Percentiles rank a stretch among this genome's conserved stretches.
These are phyloP conservation scores for Artibeus lituratus DNA, from an alignment of 2,797 vertebrate species.

Conservation along the genomic window DNA sequence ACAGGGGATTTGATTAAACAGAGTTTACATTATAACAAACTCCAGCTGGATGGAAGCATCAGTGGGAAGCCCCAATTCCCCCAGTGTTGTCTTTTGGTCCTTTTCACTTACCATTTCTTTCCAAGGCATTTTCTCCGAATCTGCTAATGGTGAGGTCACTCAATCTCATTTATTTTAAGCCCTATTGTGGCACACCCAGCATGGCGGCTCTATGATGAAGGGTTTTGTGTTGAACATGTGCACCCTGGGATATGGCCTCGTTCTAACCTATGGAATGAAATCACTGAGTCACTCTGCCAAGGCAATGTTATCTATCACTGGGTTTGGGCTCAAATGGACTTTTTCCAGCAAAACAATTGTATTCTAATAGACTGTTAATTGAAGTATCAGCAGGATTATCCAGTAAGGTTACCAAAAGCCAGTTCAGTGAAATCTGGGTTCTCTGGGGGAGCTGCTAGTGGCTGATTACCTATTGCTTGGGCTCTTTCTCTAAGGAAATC, in stretches of 20 bases:
- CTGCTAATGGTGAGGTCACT: slow-evolving; percentile 57
- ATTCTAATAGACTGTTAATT: neutral
- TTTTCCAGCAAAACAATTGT: slow-evolving; percentile 39
- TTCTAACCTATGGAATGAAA: slow-evolving; percentile 45
- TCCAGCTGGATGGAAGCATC: slow-evolving; percentile 60
- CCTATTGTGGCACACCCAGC: slow-evolving; percentile 51
- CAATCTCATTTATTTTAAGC: slow-evolving; percentile 53
- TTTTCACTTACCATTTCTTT: slow-evolving; percentile 48
- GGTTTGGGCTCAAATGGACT: slow-evolving; percentile 3
- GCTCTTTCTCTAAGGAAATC: neutral
- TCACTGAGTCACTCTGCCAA: slow-evolving; percentile 53
- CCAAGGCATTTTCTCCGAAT: slow-evolving; percentile 60
- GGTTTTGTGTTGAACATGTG: slow-evolving; percentile 18
- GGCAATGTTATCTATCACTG: slow-evolving; percentile 41
- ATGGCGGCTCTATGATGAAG: slow-evolving; percentile 17
- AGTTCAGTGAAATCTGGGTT: slow-evolving; percentile 16
- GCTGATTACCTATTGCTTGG: neutral
- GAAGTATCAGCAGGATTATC: neutral
- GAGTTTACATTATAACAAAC: slow-evolving; percentile 56
- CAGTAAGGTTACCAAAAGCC: slow-evolving; percentile 41
- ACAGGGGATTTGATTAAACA: slow-evolving; percentile 47
- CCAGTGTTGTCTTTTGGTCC: slow-evolving; percentile 33
- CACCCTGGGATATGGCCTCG: slow-evolving; percentile 50
- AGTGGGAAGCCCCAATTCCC: slow-evolving; percentile 52
- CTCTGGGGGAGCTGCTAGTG: neutral